Base-by-base conservation (phyloP, 2,113 vertebrate genomes). In the Rhinichthys klamathensis region DNA sequence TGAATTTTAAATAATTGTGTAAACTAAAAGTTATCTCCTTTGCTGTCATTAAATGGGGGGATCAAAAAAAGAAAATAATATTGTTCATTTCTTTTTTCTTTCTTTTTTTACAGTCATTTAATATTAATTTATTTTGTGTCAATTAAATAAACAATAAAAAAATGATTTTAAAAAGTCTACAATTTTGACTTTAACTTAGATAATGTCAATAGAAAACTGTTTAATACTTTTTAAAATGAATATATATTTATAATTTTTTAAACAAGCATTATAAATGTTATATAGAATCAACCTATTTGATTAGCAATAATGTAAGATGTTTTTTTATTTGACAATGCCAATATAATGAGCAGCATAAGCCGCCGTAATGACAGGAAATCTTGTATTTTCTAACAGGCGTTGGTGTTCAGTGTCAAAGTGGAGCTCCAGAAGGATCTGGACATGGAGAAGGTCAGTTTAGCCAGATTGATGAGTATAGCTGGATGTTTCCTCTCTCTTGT, bases 381-480 rank as follows among this genome's bases (percentile, higher is more conserved):
- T 74, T 72, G 6, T 41, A 10, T 85, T 76, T 69, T 54, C 46
- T 77, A 61, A 0, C 91, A 98, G 97, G 96, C 96, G n/a, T 90
- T 91, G 11, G 11, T 91, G 7, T 89, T 97, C 75, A 90, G 95
- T 77, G 93, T 92, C 1, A 96, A 95, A 85, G 90, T 97, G 84
- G 91, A 94, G 41, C 89, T 97, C 38, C 97, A 97, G 91, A 88
- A 92, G 4, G 93, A 96, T 16, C 92, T 97, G 32, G 91, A 95
- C 67, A 80, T 96, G 87, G 96, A 97, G 81, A 93, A 96, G 96
- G 97, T 98, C 79, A 95, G 95, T 82, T 46, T 32, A 76, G 6
- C 13, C 67, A 69, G 11, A 27, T 25, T 38, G 10, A 73, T 12
- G 44, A 30, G 72, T 15, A 44, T 3, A 32, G 23, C 25, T 38